A percentile compares a stretch with the other conserved stretches of the same genome.
Conservation (phyloP, 2,113 vertebrate species). For the Dascyllus trimaculatus region DNA sequence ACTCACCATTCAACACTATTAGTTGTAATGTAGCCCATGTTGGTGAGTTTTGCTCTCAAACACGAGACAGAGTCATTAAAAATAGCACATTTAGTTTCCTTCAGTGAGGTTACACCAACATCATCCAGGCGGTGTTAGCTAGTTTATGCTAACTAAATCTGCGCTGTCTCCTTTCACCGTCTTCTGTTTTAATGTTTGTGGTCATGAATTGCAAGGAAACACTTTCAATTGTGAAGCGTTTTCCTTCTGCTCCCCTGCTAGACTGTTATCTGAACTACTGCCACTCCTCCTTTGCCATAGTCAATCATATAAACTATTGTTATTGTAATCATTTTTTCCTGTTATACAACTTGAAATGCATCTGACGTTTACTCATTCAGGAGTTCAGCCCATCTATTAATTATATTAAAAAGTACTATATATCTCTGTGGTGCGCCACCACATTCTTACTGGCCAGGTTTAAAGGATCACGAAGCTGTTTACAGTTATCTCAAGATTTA, state of each 20-base stretch:
- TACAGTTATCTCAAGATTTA: not conserved
- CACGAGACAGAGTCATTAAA: not conserved
- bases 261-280: not conserved
- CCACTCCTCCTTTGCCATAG: not conserved
- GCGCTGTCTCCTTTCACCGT: not conserved
- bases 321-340: not conserved
- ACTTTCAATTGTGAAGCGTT: not conserved
- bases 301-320: not conserved
- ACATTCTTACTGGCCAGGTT: not conserved
- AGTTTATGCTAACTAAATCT: constrained; percentile 16
- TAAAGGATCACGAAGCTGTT: not conserved
- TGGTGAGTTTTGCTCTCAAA: not conserved
- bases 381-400: not conserved
- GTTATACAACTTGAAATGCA: not conserved
- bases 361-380: not conserved
- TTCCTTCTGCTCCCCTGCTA: not conserved
- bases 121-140: constrained; percentile 7
- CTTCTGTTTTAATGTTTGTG: not conserved
- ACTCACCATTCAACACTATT: not conserved
- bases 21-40: not conserved
- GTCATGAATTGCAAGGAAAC: not conserved
- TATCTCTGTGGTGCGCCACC: not conserved
- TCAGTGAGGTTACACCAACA: not conserved
- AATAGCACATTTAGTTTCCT: not conserved
- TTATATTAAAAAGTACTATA: not conserved